These are phyloP conservation scores for Taxidea taxus DNA, from an alignment of 2,113 vertebrate species.

Conservation along the genomic window DNA sequence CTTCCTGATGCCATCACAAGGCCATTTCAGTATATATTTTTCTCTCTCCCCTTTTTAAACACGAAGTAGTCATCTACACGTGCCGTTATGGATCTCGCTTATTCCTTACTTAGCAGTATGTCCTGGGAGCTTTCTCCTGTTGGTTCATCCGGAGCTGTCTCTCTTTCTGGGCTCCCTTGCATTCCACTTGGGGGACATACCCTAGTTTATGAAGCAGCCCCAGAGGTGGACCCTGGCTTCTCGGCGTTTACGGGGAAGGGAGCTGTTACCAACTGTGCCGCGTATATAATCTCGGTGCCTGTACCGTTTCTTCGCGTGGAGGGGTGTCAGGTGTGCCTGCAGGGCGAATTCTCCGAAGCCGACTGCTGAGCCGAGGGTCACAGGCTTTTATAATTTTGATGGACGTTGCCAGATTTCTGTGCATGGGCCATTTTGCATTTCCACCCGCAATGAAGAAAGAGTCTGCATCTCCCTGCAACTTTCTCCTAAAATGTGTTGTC, in stretches of 20 bases:
- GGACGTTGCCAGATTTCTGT: not conserved
- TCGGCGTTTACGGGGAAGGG: not conserved
- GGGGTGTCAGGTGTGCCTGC: not conserved
- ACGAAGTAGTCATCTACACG: not conserved
- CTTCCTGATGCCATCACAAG: not conserved
- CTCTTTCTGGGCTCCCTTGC: not conserved
- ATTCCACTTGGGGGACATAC: accelerated
- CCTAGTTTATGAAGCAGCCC: not conserved
- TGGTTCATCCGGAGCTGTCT: not conserved
- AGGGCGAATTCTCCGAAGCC: not conserved
- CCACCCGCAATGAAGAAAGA: no score
- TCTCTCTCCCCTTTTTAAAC: not conserved
- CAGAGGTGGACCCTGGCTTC: not conserved
- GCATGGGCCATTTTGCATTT: not conserved
- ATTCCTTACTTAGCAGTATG: not conserved
- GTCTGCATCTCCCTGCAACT: not conserved
- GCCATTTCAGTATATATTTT: not conserved
- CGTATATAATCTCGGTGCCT: no score
- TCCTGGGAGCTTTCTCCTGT: not conserved
- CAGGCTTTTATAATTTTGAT: not conserved
- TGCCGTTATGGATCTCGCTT: not conserved
- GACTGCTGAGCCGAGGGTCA: not conserved
- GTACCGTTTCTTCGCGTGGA: accelerated
- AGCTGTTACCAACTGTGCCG: accelerated
- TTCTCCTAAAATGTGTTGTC: not conserved